Evolutionary conservation across 2,797 vertebrate species (phyloP).

Genomic region (Zenarchopterus dispar): DNA sequence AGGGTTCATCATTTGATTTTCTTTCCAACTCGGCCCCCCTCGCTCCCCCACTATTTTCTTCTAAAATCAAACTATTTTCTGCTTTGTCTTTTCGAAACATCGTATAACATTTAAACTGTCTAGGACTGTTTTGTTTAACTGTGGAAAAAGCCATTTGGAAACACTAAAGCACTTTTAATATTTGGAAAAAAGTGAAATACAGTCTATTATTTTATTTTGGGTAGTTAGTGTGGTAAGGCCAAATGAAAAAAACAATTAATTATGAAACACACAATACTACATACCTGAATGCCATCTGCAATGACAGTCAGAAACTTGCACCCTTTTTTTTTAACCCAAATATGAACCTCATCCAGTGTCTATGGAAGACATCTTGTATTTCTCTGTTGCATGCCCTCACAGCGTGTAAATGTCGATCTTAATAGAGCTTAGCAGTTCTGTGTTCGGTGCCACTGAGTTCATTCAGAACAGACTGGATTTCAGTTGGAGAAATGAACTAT

Average conservation of each 20-base stretch:
- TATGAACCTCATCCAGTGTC: not conserved
- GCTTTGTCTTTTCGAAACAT: conserved; percentile 32
- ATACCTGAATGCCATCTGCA: conserved; percentile 2
- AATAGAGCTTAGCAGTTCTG: conserved; percentile 20
- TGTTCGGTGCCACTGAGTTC: conserved; percentile 45
- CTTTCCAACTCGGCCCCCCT: conserved; percentile 16
- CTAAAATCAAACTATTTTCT: conserved; percentile 25
- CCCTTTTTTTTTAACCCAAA: too few species aligned
- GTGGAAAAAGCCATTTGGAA: conserved; percentile 32
- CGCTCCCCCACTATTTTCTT: not conserved
- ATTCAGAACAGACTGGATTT: conserved; percentile 61
- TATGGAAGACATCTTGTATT: not conserved
- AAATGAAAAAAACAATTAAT: conserved; percentile 18
- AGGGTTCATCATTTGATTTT: conserved; percentile 17
- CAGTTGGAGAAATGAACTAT: conserved; percentile 36
- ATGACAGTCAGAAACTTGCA: conserved; percentile 18
- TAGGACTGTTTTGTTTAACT: conserved; percentile 38
- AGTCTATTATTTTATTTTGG: conserved; percentile 6
- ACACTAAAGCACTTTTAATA: conserved; percentile 16
- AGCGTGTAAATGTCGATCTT: too few species aligned
- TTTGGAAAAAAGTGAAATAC: conserved; percentile 38
- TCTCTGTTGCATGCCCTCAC: conserved; percentile 1
- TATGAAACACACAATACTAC: too few species aligned
- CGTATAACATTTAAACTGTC: conserved; percentile 43
- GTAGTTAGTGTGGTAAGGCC: conserved; percentile 29